Evolutionary conservation across 92 coral and sea anemone species (phyloP).

Genomic region (Phenganax stokvisi): DNA sequence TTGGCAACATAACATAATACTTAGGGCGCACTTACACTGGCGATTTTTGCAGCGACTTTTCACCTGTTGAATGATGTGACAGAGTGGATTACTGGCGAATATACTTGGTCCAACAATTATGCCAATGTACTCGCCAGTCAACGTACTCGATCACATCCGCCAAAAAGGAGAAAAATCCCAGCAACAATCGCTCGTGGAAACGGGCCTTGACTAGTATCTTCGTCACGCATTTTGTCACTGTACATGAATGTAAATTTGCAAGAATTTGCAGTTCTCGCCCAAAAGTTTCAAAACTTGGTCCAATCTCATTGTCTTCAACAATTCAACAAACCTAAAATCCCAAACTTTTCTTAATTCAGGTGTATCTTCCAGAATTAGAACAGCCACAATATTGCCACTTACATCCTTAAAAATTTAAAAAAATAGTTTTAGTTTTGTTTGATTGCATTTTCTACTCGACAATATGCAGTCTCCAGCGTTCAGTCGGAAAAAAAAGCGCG

Average conservation of each 20-base stretch:
- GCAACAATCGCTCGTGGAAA: not conserved
- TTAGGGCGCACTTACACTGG: too few species aligned
- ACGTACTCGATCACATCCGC: not conserved
- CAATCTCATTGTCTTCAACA: too few species aligned
- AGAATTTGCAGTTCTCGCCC: too few species aligned
- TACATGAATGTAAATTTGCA: too few species aligned
- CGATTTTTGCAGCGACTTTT: too few species aligned
- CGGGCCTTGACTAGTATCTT: not conserved
- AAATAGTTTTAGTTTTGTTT: not conserved
- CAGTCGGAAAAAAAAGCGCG: not conserved
- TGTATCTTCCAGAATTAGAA: constrained; percentile 63
- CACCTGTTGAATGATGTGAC: too few species aligned
- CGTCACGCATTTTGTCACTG: too few species aligned
- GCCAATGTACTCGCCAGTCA: not conserved
- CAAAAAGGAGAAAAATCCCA: not conserved
- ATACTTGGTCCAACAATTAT: too few species aligned
- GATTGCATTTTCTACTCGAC: not conserved
- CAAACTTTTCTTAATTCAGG: constrained; percentile 68
- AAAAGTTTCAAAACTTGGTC: too few species aligned
- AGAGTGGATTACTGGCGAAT: too few species aligned
- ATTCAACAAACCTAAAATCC: constrained; percentile 60
- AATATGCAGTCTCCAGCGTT: not conserved
- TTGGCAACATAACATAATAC: too few species aligned
- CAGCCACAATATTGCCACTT: constrained; percentile 61
- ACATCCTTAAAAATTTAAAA: constrained; percentile 43